Percentiles rank a stretch among this genome's conserved stretches.
phyloP scores from a whole-genome alignment of 2,888 invertebrate species.

The Hermaeophaga mercurialis region DNA sequence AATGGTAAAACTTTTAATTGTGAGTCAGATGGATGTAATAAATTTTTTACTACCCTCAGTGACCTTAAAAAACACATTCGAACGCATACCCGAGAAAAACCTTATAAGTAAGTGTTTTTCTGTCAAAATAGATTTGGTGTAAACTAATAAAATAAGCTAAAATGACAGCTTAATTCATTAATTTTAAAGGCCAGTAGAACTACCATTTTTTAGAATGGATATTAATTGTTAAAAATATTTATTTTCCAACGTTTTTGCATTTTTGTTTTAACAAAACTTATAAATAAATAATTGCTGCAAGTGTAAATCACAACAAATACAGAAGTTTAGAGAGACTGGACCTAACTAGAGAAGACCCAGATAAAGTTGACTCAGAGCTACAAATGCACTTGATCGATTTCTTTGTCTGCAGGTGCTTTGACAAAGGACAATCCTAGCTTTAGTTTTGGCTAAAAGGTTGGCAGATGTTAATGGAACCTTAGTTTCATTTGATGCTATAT shows the following conservation, averaged over 20 bases:
- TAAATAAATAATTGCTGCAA: no score
- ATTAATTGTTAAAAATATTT: not conserved
- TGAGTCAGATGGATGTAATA: slow-evolving; percentile 78
- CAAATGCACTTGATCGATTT: no score
- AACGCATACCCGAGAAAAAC: slow-evolving; percentile 90
- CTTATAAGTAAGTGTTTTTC: slow-evolving; percentile 72
- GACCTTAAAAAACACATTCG: slow-evolving; percentile 93
- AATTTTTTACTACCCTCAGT: slow-evolving; percentile 92
- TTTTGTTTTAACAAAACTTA: not conserved
- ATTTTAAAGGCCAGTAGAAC: slow-evolving; percentile 9
- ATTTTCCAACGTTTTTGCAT: not conserved
- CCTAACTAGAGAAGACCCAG: no score
- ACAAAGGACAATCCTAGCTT: no score
- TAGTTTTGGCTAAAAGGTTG: no score
- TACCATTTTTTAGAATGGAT: not conserved
- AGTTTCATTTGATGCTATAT: no score
- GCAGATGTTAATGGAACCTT: no score
- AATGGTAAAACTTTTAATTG: slow-evolving; percentile 96
- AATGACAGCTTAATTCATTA: slow-evolving; percentile 23
- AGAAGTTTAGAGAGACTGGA: no score
- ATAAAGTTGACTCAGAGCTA: no score
- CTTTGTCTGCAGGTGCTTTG: no score
- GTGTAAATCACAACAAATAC: no score
- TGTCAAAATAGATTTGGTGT: slow-evolving; percentile 6
- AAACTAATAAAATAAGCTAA: slow-evolving; percentile 20